Evolutionary conservation across 2,113 vertebrate genomes (phyloP).

Genomic region (Burhinus bistriatus): DNA sequence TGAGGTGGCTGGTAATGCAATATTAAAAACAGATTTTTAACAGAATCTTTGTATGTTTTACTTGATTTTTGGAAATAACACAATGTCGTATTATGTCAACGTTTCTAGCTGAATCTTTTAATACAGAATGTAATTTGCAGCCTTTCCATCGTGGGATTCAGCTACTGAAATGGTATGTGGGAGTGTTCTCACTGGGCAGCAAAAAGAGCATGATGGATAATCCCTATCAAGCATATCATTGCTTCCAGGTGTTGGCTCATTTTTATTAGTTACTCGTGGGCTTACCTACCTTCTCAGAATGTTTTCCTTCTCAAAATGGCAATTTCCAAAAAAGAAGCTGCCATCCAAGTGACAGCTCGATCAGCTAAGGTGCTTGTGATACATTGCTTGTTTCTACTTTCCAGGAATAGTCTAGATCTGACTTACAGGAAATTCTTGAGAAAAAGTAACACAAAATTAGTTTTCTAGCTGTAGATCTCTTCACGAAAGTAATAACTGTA

Average conservation of each 20-base stretch:
- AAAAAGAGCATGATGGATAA: constrained; percentile 63
- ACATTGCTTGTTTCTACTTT: neutral
- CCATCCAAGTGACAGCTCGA: neutral
- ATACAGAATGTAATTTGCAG: constrained; percentile 17
- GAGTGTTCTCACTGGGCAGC: constrained; percentile 46
- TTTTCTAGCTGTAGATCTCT: neutral
- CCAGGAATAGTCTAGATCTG: neutral
- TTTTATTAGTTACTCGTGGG: constrained; percentile 45
- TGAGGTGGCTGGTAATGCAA: neutral
- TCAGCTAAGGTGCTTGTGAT: neutral
- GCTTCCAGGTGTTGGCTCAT: constrained; percentile 66
- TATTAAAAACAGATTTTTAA: constrained; percentile 33
- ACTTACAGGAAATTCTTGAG: neutral
- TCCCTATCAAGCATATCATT: constrained; percentile 51
- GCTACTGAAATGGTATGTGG: constrained; percentile 51
- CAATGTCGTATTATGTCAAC: neutral
- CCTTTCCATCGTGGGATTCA: constrained; percentile 18
- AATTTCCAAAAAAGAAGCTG: constrained; percentile 4
- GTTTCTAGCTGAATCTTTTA: constrained; percentile 51
- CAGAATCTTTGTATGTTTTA: constrained; percentile 34
- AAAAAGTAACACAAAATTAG: neutral
- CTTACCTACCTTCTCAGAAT: constrained; percentile 43
- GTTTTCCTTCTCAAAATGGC: constrained; percentile 48
- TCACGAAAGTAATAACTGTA: neutral
- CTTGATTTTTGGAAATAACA: constrained; percentile 54